Conservation (phyloP, 2,113 vertebrate genomes). For the Fregata magnificens region DNA sequence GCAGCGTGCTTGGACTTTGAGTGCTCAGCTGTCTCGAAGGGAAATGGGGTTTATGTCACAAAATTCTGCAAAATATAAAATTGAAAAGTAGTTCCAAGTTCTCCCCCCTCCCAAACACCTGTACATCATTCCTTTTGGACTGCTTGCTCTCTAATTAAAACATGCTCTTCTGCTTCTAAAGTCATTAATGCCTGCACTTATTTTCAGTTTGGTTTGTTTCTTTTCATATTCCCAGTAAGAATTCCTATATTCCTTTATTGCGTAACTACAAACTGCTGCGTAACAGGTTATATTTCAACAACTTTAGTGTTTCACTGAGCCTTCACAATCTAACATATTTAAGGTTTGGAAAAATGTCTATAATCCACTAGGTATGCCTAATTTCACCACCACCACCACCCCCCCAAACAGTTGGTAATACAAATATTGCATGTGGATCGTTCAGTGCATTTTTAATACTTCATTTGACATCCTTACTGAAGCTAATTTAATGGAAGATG, state of each 20-base stretch:
- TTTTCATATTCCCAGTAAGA: slow-evolving; percentile 25
- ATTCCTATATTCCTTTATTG: slow-evolving; percentile 25
- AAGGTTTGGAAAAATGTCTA: not conserved
- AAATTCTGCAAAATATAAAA: not conserved
- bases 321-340: not conserved
- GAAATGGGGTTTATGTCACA: not conserved
- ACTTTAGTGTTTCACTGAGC: not conserved
- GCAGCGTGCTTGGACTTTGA: not conserved
- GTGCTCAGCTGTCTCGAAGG: not conserved
- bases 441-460: slow-evolving; percentile 5
- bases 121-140: not conserved
- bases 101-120: no score
- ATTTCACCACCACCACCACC: no score
- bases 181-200: not conserved
- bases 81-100: not conserved
- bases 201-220: not conserved
- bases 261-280: slow-evolving; percentile 18
- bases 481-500: not conserved
- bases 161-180: not conserved
- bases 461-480: not conserved
- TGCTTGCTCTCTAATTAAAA: not conserved
- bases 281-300: not conserved
- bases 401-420: slow-evolving; percentile 24
- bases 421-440: slow-evolving; percentile 38
- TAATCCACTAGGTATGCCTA: slow-evolving; percentile 10